phyloP scores from a whole-genome alignment of 2,797 vertebrate genomes.

The Podarcis lilfordi region DNA sequence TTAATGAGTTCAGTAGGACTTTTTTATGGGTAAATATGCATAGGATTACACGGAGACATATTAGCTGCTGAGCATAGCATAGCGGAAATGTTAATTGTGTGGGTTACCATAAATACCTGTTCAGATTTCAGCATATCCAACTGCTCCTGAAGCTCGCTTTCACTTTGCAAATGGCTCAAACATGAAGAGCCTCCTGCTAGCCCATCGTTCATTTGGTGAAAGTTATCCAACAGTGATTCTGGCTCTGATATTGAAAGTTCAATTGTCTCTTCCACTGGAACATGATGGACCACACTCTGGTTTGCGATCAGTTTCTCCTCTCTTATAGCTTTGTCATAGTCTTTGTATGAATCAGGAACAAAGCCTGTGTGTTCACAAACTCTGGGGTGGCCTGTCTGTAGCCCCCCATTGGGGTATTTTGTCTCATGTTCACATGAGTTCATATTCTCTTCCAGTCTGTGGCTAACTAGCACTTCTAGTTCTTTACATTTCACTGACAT shows the following conservation, averaged over 20 bases:
- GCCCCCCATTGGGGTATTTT: constrained; percentile 55
- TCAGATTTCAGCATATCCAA: constrained; percentile 75
- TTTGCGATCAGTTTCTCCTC: constrained; percentile 68
- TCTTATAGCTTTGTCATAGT: constrained; percentile 71
- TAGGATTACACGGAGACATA: background rate
- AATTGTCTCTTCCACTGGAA: constrained; percentile 66
- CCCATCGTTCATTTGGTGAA: constrained; percentile 66
- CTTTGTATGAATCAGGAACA: constrained; percentile 54
- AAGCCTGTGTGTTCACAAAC: constrained; percentile 45
- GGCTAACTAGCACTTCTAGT: constrained; percentile 67
- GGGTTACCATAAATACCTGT: constrained; percentile 69
- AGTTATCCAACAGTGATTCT: constrained; percentile 58
- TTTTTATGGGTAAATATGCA: background rate
- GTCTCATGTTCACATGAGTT: constrained; percentile 39
- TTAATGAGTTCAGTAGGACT: background rate
- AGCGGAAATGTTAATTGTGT: background rate
- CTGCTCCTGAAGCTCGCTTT: constrained; percentile 82
- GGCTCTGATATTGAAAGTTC: constrained; percentile 64
- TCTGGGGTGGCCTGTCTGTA: constrained; percentile 41
- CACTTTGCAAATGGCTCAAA: constrained; percentile 42
- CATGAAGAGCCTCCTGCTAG: constrained; percentile 60
- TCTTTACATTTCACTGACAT: constrained; percentile 76
- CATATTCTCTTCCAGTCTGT: constrained; percentile 31
- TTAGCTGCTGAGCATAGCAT: background rate
- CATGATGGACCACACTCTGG: constrained; percentile 65